Conservation (phyloP, 1,140 invertebrate genomes). For the Araneus ventricosus region DNA sequence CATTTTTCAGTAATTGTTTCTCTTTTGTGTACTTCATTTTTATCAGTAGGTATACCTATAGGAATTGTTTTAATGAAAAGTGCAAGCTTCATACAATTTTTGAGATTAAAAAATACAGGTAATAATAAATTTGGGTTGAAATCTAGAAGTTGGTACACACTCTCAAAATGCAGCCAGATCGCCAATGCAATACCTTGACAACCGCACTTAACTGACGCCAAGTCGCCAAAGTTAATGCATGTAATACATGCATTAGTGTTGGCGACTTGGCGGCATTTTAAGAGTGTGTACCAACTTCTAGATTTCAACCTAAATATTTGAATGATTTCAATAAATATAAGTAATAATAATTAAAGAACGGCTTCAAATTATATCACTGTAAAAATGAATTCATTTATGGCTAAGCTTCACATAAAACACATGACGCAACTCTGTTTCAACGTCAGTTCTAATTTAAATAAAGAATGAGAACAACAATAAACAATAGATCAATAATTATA, state of each 20-base stretch:
- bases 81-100: neutral
- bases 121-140: too few species aligned
- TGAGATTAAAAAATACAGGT: neutral
- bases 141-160: too few species aligned
- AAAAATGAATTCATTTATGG: neutral
- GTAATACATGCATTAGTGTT: too few species aligned
- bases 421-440: neutral
- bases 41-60: neutral
- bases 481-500: neutral
- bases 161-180: too few species aligned
- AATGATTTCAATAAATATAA: neutral
- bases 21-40: neutral
- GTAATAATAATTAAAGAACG: neutral
- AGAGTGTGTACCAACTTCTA: too few species aligned
- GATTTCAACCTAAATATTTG: too few species aligned
- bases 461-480: neutral
- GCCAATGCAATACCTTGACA: too few species aligned
- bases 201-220: too few species aligned
- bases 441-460: too few species aligned
- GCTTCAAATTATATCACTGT: neutral
- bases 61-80: neutral
- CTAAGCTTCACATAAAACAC: neutral
- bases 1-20: too few species aligned
- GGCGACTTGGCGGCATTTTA: too few species aligned
- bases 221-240: too few species aligned